Percentiles rank a stretch among this genome's conserved stretches.
These are phyloP conservation scores for Hemiprocne comata DNA, from an alignment of 2,113 vertebrate species.

Conservation along the genomic window DNA sequence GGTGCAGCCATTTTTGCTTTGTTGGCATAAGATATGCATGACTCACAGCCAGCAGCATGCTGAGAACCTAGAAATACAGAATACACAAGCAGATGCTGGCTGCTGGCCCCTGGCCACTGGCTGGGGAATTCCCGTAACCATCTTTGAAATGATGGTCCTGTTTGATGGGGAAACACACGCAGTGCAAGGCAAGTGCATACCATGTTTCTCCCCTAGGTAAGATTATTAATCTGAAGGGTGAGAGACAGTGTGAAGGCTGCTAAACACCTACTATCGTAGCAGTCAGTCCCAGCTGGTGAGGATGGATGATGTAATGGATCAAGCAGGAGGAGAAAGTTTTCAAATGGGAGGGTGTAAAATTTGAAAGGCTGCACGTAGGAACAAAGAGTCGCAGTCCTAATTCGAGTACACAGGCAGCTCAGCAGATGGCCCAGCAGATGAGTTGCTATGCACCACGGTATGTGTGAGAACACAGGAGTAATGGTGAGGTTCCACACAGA, in stretches of 20 bases:
- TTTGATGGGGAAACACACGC: not conserved
- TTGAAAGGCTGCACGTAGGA: not conserved
- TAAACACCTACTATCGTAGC: not conserved
- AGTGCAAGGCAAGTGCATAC: not conserved
- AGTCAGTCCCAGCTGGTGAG: not conserved
- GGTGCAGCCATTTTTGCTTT: slow-evolving; percentile 39
- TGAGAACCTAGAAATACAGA: not conserved
- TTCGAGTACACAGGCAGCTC: not conserved
- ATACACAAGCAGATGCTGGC: not conserved
- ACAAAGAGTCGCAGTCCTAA: not conserved
- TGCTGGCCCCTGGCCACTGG: not conserved
- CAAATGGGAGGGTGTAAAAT: slow-evolving; percentile 14
- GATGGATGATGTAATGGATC: slow-evolving; percentile 7
- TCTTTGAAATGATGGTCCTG: not conserved
- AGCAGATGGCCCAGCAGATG: slow-evolving; percentile 57
- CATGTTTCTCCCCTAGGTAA: not conserved
- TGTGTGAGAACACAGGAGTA: not conserved
- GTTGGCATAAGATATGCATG: slow-evolving; percentile 39
- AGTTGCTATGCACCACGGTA: not conserved
- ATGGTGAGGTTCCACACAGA: not conserved
- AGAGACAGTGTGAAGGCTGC: not conserved
- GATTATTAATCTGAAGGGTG: not conserved
- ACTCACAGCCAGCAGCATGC: not conserved
- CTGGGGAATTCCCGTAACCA: not conserved
- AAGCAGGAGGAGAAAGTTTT: slow-evolving; percentile 1